Percentiles rank a stretch among this genome's conserved stretches.
These are phyloP conservation scores for Mimas tiliae DNA, from an alignment of 2,888 invertebrate species.

Conservation along the genomic window DNA sequence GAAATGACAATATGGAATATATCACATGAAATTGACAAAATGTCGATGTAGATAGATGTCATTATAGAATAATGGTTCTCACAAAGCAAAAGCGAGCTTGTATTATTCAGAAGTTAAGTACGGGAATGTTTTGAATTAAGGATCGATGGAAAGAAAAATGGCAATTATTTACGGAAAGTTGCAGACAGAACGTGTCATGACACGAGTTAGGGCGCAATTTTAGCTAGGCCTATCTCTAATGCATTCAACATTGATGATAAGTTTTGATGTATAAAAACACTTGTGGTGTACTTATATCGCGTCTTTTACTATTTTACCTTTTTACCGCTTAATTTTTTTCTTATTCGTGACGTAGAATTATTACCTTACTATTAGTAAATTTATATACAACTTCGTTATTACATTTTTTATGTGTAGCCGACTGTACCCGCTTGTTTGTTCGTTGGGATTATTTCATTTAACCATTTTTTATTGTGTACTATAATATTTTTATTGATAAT, in stretches of 20 bases:
- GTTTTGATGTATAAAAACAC: too few relatives aligned
- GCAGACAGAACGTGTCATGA: constrained; percentile 4
- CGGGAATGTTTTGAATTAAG: neutral
- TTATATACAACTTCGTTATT: neutral
- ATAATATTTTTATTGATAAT: constrained; percentile 13
- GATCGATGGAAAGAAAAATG: neutral
- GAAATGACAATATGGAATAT: neutral
- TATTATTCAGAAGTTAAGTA: neutral
- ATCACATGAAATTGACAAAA: neutral
- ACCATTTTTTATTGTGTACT: constrained; percentile 6
- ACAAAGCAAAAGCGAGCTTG: neutral
- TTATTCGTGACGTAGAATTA: neutral
- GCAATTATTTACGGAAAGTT: neutral
- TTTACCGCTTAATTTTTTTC: neutral
- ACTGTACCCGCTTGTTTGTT: constrained; percentile 16
- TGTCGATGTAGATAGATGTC: neutral
- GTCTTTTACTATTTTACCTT: neutral
- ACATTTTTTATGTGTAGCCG: constrained; percentile 12
- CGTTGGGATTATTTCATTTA: neutral
- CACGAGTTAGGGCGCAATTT: constrained; percentile 4
- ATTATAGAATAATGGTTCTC: neutral
- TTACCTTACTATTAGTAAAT: neutral
- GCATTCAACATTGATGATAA: neutral
- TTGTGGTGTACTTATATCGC: neutral
- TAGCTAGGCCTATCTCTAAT: constrained; percentile 2